phyloP scores from a whole-genome alignment of 2,888 invertebrate genomes.

The Drosophila paucipuncta region DNA sequence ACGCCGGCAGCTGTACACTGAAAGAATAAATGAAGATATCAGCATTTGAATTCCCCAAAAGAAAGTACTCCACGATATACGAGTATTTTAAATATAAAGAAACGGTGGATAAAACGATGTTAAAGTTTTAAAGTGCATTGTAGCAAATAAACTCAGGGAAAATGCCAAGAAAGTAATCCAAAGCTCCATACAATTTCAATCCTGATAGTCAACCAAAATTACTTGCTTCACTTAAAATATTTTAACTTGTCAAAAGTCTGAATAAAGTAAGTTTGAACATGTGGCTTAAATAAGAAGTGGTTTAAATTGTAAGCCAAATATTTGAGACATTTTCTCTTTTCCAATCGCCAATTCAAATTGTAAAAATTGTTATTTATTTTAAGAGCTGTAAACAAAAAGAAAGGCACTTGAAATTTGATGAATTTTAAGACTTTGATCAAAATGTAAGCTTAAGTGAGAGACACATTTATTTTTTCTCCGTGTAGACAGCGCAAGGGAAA shows the following conservation, averaged over 20 bases:
- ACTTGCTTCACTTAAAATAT: too few relatives aligned
- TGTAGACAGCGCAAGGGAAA: slow-evolving; percentile 40
- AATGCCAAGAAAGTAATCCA: not conserved
- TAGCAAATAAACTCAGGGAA: not conserved
- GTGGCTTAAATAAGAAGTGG: too few relatives aligned
- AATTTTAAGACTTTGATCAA: too few relatives aligned
- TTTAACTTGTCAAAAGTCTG: not conserved
- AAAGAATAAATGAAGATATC: not conserved
- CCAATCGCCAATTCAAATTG: not conserved
- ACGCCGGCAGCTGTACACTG: slow-evolving; percentile 30
- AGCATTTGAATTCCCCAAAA: not conserved
- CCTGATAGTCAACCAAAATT: not conserved
- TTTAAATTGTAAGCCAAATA: not conserved
- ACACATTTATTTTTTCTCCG: not conserved
- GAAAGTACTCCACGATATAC: not conserved
- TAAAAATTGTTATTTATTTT: not conserved
- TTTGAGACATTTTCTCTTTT: not conserved
- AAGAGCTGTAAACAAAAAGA: not conserved
- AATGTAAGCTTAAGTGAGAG: not conserved
- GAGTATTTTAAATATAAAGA: not conserved
- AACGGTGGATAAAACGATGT: not conserved
- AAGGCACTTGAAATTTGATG: not conserved
- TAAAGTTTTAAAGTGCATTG: not conserved
- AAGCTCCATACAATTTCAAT: not conserved
- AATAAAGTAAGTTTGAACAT: not conserved